These are phyloP conservation scores for Hydropotes inermis DNA, from an alignment of 2,113 vertebrate species.

Conservation along the genomic window DNA sequence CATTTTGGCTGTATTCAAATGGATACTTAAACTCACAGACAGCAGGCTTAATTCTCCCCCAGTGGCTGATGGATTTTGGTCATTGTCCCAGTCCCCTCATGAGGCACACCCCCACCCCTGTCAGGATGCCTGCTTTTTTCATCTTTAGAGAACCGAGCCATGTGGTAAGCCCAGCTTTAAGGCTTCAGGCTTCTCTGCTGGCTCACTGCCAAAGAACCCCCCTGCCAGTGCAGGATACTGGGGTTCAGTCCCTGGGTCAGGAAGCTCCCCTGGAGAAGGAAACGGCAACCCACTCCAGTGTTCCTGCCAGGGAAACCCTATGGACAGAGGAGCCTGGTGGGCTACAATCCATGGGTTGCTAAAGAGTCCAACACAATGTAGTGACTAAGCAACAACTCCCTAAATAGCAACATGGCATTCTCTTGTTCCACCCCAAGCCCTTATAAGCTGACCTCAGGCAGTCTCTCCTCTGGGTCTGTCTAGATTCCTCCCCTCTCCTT, in stretches of 20 bases:
- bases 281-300: background rate
- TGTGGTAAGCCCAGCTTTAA: background rate
- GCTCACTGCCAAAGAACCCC: background rate
- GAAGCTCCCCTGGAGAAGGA: background rate
- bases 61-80: constrained; percentile 18
- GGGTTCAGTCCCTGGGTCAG: background rate
- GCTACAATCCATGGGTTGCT: background rate
- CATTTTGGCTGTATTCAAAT: constrained; percentile 45
- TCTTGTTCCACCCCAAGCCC: too few relatives aligned
- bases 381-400: background rate
- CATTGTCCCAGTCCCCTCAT: background rate
- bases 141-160: background rate
- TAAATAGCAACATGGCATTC: background rate
- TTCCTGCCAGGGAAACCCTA: background rate
- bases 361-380: accelerated
- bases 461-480: background rate
- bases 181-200: background rate
- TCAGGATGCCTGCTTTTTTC: background rate
- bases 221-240: background rate
- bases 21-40: constrained; percentile 43
- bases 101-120: background rate
- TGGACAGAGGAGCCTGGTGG: background rate
- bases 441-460: background rate
- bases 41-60: constrained; percentile 2
- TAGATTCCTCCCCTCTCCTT: background rate